Percentiles rank a stretch among this genome's conserved stretches.
phyloP scores from a whole-genome alignment of 2,888 invertebrate species.

The Drosophila koepferae region DNA sequence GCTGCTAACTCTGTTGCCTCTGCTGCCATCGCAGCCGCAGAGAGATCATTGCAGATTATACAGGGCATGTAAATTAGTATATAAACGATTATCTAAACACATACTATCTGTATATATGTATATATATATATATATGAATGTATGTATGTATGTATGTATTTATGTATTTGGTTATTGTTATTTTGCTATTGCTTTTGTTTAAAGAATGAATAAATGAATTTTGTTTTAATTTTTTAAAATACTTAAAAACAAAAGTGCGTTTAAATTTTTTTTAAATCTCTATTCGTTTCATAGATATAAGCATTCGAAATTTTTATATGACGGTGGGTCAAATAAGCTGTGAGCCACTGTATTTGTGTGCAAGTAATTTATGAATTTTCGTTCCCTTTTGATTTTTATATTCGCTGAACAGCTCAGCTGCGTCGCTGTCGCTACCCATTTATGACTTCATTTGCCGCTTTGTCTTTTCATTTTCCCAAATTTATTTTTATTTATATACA shows the following conservation, averaged over 20 bases:
- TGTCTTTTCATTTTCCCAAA: conserved; percentile 26
- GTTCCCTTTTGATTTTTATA: conserved; percentile 20
- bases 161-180: too few species aligned
- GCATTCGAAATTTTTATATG: too few species aligned
- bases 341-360: too few species aligned
- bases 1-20: conserved; percentile 24
- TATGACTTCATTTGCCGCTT: conserved; percentile 42
- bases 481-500: conserved; percentile 16
- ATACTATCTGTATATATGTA: conserved; percentile 8
- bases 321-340: too few species aligned
- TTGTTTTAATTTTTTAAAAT: too few species aligned
- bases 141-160: background rate
- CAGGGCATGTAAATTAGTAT: conserved; percentile 29
- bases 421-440: conserved; percentile 26
- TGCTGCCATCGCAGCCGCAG: conserved; percentile 33
- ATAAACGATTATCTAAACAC: conserved; percentile 16
- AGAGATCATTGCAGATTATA: conserved; percentile 75
- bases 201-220: too few species aligned
- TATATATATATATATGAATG: background rate
- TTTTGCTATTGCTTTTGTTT: too few species aligned
- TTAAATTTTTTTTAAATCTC: too few species aligned
- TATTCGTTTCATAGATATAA: too few species aligned
- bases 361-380: conserved; percentile 19
- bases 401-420: conserved; percentile 17
- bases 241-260: too few species aligned